Conservation (phyloP, 2,797 vertebrate genomes). For the Tragopan temminckii region DNA sequence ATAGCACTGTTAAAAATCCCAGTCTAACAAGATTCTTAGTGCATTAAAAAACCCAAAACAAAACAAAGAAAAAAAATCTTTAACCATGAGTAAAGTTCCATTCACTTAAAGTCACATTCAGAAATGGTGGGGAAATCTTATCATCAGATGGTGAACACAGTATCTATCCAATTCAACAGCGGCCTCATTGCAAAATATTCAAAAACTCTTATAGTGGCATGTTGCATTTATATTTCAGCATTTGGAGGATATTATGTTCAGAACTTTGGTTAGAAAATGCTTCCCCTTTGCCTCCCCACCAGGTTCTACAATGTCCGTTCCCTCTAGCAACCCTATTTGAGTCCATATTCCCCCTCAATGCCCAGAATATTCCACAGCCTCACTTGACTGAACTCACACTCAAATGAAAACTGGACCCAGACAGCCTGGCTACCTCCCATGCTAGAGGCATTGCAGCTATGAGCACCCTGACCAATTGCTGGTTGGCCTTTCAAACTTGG, state of each 20-base stretch:
- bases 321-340: not conserved
- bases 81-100: constrained; percentile 23
- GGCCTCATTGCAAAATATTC: not conserved
- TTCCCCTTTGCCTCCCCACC: not conserved
- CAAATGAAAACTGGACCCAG: not conserved
- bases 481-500: not conserved
- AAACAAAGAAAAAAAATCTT: not conserved
- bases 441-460: rapidly evolving
- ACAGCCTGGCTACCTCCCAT: not conserved
- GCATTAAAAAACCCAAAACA: not conserved
- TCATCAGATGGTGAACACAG: not conserved
- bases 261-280: not conserved
- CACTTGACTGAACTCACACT: rapidly evolving
- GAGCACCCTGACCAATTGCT: rapidly evolving
- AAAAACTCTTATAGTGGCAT: not conserved
- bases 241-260: not conserved
- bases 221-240: not conserved
- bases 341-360: rapidly evolving
- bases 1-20: constrained; percentile 60
- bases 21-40: constrained; percentile 4
- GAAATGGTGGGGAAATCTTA: constrained; percentile 46
- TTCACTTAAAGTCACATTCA: constrained; percentile 33
- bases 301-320: rapidly evolving
- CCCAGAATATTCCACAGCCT: not conserved
- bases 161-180: not conserved